Conservation (phyloP, 2,888 invertebrate genomes). For the Sinopyrophorus schimmeli region DNA sequence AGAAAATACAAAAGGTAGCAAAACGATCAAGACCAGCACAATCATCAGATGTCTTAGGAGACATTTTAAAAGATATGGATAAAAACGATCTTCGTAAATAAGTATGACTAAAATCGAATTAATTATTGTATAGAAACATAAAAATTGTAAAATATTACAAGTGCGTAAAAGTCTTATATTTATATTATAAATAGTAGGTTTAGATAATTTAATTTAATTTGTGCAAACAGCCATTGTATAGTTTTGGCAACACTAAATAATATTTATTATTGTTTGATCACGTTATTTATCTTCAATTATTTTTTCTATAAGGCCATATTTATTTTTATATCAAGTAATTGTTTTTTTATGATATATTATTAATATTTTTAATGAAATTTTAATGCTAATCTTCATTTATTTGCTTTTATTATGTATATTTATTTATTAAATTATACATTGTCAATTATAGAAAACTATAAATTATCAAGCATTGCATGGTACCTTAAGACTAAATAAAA, state of each 20-base stretch:
- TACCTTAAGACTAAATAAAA: too few relatives aligned
- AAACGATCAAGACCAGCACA: slow-evolving; percentile 45
- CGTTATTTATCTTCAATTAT: too few relatives aligned
- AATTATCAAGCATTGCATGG: too few relatives aligned
- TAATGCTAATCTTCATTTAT: too few relatives aligned
- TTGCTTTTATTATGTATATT: too few relatives aligned
- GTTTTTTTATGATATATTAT: slow-evolving; percentile 8
- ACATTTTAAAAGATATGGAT: slow-evolving; percentile 54
- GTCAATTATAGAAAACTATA: too few relatives aligned
- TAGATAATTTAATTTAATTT: slow-evolving; percentile 1
- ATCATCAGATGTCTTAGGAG: slow-evolving; percentile 52
- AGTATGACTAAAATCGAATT: slow-evolving; percentile 7
- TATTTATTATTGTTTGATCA: too few relatives aligned
- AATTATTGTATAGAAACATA: slow-evolving; percentile 8
- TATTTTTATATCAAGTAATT: slow-evolving; percentile 8
- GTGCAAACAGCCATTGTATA: background rate
- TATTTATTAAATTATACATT: too few relatives aligned
- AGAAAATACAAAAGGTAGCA: slow-evolving; percentile 41
- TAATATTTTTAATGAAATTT: too few relatives aligned
- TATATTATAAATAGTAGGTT: slow-evolving; percentile 1
- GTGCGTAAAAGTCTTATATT: slow-evolving; percentile 9
- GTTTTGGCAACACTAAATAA: background rate
- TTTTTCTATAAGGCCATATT: slow-evolving; percentile 12
- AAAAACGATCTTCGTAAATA: too few relatives aligned
- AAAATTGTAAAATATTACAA: slow-evolving; percentile 3